A percentile compares a stretch with the other conserved stretches of the same genome.
phyloP scores from a whole-genome alignment of 2,797 vertebrate species.

The Esox lucius region DNA sequence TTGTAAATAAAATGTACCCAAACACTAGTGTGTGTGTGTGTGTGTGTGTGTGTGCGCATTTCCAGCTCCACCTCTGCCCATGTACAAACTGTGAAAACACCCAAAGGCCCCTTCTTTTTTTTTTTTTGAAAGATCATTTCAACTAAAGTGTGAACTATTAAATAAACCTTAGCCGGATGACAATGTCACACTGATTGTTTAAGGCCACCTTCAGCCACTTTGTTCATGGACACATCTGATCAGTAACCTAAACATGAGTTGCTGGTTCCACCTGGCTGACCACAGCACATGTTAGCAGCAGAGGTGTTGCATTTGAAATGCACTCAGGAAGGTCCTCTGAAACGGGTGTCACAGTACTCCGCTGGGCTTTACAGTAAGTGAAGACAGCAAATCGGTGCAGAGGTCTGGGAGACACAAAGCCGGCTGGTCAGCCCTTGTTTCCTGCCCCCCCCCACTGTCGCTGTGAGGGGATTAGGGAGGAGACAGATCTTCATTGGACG shows the following conservation, averaged over 20 bases:
- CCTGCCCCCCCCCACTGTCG: slow-evolving; percentile 64
- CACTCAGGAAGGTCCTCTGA: slow-evolving; percentile 59
- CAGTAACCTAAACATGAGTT: slow-evolving; percentile 37
- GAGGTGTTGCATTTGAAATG: slow-evolving; percentile 64
- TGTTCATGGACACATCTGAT: slow-evolving; percentile 24
- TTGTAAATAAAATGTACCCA: too few species aligned
- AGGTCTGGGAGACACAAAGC: slow-evolving; percentile 70
- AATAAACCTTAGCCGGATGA: background rate
- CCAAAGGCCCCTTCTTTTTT: background rate
- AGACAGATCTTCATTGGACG: slow-evolving; percentile 63
- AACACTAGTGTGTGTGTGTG: background rate
- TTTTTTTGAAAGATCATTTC: background rate
- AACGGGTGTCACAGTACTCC: slow-evolving; percentile 59
- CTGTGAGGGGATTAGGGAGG: slow-evolving; percentile 67
- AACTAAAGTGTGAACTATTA: background rate
- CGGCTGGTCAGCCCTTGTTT: slow-evolving; percentile 66
- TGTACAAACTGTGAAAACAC: background rate
- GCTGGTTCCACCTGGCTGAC: slow-evolving; percentile 6
- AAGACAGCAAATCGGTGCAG: slow-evolving; percentile 72
- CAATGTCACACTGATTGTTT: background rate
- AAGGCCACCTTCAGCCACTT: background rate
- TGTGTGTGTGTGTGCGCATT: background rate
- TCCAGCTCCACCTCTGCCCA: background rate
- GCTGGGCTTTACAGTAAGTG: slow-evolving; percentile 69
- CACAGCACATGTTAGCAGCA: slow-evolving; percentile 40